Evolutionary conservation across 2,113 vertebrate genomes (phyloP).

Genomic region (Thamnaconus septentrionalis): DNA sequence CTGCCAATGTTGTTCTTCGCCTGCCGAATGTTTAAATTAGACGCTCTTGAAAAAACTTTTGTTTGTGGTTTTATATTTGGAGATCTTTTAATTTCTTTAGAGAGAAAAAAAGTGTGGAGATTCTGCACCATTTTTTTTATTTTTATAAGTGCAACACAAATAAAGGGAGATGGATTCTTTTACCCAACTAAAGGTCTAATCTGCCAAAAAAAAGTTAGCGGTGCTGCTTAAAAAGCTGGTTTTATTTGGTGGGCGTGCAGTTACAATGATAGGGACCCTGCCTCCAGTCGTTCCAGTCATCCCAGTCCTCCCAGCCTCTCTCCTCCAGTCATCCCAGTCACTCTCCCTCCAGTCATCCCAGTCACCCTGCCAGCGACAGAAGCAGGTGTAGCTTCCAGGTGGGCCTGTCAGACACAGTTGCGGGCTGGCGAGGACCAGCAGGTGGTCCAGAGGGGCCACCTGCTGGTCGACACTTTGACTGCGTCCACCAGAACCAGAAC

Average conservation of each 20-base stretch:
- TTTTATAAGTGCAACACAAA: too few species aligned
- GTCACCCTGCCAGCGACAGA: slow-evolving; percentile 19
- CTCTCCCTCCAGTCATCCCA: background rate
- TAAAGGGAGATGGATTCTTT: too few species aligned
- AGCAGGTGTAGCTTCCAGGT: slow-evolving; percentile 54
- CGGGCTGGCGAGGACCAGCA: background rate
- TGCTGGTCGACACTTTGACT: background rate
- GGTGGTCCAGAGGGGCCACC: slow-evolving; percentile 14
- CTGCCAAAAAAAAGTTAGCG: background rate
- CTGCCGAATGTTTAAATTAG: background rate
- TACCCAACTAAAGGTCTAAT: too few species aligned
- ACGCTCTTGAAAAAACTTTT: too few species aligned
- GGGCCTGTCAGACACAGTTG: slow-evolving; percentile 20
- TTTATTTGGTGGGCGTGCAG: too few species aligned
- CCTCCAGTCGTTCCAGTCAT: too few species aligned
- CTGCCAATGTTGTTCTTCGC: background rate
- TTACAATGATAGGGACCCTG: too few species aligned
- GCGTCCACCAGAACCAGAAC: too few species aligned
- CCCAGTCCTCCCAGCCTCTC: background rate
- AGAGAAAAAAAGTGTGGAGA: too few species aligned
- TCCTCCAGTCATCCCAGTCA: background rate
- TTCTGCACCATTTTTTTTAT: too few species aligned
- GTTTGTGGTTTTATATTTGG: too few species aligned
- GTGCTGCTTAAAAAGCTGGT: background rate
- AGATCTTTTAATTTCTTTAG: too few species aligned